These are phyloP conservation scores for Ichneumoninae sp. DNA, from an alignment of 2,888 invertebrate species.

Conservation along the genomic window DNA sequence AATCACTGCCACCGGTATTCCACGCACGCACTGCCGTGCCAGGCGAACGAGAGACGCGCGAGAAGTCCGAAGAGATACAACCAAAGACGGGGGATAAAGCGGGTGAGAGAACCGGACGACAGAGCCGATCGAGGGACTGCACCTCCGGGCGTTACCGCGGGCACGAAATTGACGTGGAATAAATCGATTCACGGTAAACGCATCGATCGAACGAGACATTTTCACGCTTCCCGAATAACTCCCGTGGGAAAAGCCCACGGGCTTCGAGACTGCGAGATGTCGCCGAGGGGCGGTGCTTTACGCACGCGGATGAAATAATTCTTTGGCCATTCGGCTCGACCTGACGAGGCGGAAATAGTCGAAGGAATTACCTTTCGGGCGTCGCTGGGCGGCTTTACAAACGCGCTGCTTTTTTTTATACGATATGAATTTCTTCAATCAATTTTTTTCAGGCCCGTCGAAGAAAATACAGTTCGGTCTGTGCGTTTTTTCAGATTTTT, in stretches of 20 bases:
- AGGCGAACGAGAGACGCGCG: slow-evolving; percentile 44
- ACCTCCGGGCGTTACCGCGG: slow-evolving; percentile 39
- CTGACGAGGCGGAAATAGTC: not conserved
- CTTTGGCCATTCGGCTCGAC: not conserved
- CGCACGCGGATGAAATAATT: not conserved
- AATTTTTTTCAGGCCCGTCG: not conserved
- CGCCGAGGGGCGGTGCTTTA: not conserved
- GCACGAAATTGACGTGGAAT: slow-evolving; percentile 45
- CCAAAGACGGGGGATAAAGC: slow-evolving; percentile 8
- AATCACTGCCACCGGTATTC: slow-evolving; percentile 63
- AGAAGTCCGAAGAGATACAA: slow-evolving; percentile 6
- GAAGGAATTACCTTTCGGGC: not conserved
- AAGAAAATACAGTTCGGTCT: too few species aligned
- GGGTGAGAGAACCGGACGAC: not conserved
- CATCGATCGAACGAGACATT: slow-evolving; percentile 40
- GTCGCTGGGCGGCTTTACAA: too few species aligned
- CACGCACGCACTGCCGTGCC: slow-evolving; percentile 57
- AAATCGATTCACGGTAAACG: slow-evolving; percentile 48
- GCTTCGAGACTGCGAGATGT: slow-evolving; percentile 7
- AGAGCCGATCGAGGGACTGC: slow-evolving; percentile 12
- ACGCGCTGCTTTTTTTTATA: not conserved
- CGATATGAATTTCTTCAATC: too few species aligned
- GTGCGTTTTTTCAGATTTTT: too few species aligned
- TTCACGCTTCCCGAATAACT: slow-evolving; percentile 24
- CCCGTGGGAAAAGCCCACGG: slow-evolving; percentile 34